Base-by-base conservation (phyloP, 1,140 invertebrate genomes). In the Lordiphosa clarofinis region DNA sequence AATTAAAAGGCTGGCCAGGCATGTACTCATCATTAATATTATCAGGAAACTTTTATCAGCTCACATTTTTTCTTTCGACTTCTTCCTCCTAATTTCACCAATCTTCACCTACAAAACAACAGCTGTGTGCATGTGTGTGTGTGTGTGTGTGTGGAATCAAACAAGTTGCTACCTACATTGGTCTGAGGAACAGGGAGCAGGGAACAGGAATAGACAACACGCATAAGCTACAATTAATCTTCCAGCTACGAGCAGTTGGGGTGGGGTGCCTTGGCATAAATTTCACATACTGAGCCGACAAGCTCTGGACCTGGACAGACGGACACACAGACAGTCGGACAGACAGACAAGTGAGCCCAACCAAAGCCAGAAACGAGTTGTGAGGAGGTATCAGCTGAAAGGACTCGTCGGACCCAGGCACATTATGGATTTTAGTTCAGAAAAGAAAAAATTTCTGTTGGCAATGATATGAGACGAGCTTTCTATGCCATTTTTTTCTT, bases 201-300 rank as follows among this genome's bases (percentile, higher is more conserved):
- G 35, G 49, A 40, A 52, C 48, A 39, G 56, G 39, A 46, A 42
- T 61, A 47, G 53, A 62, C 57, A 71, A 70, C 67, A 58, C 67
- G 65, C 73, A 73, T 70, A 73, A 66, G 78, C 73, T 71, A 78
- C 79, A 84, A 84, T 84, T 86, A 84, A 84, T 84, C 78, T 84
- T 71, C 46, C 24, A 65, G 70, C 66, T 75, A 78, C 50, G 60
- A 58, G 54, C 35, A 53, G 40, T 24, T 11, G 33, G 53, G 56
- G 73, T 50, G 66, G 75, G 75, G 75, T 74, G 64, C 50, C 70
- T 58, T 62, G 57, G 78, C 57, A 76, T 69, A 84, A 62, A 73
- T 78, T 78, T 82, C 78, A 82, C 73, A 82, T 82, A 84, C 60
- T 64, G 56, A 19, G 44, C 37, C 62, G 52, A 49, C 55, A 48